Conservation (phyloP, 30 jellyfish, hydroid and myxozoan genomes). For the Cassiopea xamachana region DNA sequence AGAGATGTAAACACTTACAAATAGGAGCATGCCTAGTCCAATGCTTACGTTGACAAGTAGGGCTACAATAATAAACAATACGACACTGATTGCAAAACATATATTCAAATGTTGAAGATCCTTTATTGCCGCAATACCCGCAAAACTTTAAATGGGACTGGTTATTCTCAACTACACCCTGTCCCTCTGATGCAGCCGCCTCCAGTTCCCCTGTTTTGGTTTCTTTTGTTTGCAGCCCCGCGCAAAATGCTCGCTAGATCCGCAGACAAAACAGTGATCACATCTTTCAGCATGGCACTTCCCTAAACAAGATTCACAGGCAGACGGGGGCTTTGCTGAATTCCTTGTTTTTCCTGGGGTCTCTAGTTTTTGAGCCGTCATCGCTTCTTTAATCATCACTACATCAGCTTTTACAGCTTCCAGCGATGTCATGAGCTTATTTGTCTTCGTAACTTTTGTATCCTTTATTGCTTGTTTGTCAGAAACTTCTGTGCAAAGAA, state of each 20-base stretch:
- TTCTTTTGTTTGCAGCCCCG: constrained; percentile 67
- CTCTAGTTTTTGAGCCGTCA: constrained; percentile 34
- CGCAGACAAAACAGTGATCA: constrained; percentile 39
- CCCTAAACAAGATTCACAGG: constrained; percentile 44
- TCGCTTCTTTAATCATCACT: constrained; percentile 28
- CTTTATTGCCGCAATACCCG: constrained; percentile 42
- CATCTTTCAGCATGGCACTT: constrained; percentile 42
- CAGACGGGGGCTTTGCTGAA: constrained; percentile 39
- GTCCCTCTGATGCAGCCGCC: constrained; percentile 67
- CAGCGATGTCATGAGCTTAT: constrained; percentile 8
- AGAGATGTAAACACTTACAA: constrained; percentile 40
- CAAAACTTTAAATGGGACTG: constrained; percentile 53
- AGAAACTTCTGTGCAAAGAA: constrained; percentile 11
- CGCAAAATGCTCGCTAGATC: constrained; percentile 43
- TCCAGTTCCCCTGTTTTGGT: constrained; percentile 68
- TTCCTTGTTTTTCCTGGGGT: constrained; percentile 1
- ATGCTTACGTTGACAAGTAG: constrained; percentile 51
- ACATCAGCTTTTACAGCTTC: constrained; percentile 44
- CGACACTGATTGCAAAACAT: constrained; percentile 44
- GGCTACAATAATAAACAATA: constrained; percentile 62
- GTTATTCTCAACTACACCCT: constrained; percentile 37
- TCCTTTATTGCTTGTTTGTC: constrained; percentile 29
- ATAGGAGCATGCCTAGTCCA: constrained; percentile 60
- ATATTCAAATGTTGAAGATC: constrained; percentile 5
- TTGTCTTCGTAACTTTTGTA: constrained; percentile 4